Evolutionary conservation across 2,113 vertebrate species (phyloP).

Genomic region (Xenotilapia leptura): DNA sequence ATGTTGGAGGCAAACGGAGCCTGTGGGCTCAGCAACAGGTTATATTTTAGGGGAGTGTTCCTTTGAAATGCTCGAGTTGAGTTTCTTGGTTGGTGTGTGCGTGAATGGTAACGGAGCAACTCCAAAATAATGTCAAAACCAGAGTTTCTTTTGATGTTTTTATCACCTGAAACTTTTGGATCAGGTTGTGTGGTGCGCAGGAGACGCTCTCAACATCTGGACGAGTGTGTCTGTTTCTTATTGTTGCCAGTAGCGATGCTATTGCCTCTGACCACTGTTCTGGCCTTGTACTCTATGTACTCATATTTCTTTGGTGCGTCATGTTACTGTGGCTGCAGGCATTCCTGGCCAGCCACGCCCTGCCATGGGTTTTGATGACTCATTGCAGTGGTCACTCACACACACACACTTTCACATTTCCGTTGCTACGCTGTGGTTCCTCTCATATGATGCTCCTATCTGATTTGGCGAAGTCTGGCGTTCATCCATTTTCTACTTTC

Average conservation of each 20-base stretch:
- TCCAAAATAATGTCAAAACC: not conserved
- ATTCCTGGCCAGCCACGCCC: conserved; percentile 38
- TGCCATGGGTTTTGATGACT: conserved; percentile 44
- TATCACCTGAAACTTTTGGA: not conserved
- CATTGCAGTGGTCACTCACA: conserved; percentile 19
- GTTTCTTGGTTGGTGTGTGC: not conserved
- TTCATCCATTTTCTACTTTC: not conserved
- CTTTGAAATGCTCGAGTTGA: not conserved
- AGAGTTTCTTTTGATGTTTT: not conserved
- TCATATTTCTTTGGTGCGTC: conserved; percentile 38
- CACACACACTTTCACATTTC: not conserved
- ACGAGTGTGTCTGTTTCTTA: conserved; percentile 12
- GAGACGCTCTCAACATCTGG: not conserved
- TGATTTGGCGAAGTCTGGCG: not conserved
- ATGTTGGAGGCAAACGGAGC: not conserved
- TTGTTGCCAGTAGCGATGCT: conserved; percentile 32
- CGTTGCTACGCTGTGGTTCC: conserved; percentile 16
- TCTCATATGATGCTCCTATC: conserved; percentile 23
- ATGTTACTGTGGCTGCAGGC: conserved; percentile 22
- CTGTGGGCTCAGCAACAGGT: not conserved
- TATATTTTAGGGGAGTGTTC: not conserved
- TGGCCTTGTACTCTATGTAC: not conserved
- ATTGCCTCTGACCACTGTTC: conserved; percentile 21
- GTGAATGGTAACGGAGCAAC: not conserved
- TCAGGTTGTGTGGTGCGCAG: not conserved